phyloP scores from a whole-genome alignment of 1,140 invertebrate species.

The Drosophila pachea region DNA sequence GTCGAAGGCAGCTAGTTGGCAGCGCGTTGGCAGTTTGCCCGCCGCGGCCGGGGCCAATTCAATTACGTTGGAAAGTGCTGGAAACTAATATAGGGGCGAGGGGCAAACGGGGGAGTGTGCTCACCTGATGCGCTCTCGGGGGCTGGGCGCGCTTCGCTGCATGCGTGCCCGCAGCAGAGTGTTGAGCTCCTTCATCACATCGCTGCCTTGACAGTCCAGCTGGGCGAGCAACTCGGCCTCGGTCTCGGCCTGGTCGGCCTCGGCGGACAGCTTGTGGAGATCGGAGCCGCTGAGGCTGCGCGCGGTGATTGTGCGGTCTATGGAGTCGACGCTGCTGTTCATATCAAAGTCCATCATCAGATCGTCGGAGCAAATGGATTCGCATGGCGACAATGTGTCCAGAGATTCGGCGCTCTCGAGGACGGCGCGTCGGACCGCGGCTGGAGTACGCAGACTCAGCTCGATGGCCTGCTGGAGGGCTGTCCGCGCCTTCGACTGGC shows the following conservation, averaged over 20 bases:
- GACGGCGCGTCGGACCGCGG: conserved; percentile 59
- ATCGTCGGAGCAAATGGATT: conserved; percentile 89
- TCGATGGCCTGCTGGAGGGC: conserved; percentile 74
- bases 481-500: conserved; percentile 67
- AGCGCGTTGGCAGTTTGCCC: conserved; percentile 39
- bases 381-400: conserved; percentile 87
- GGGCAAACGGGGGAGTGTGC: conserved; percentile 22
- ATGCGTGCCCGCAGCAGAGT: conserved; percentile 48
- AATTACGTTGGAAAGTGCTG: conserved; percentile 46
- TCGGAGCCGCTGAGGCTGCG: conserved; percentile 79
- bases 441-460: conserved; percentile 76
- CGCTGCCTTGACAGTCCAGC: conserved; percentile 80
- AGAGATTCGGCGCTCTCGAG: conserved; percentile 83
- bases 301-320: conserved; percentile 79
- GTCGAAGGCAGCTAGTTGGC: conserved; percentile 48
- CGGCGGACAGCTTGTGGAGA: conserved; percentile 79
- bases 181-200: conserved; percentile 81
- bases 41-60: conserved; percentile 46
- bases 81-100: conserved; percentile 1
- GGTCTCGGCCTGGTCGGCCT: conserved; percentile 51
- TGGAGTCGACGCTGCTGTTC: conserved; percentile 86
- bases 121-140: conserved; percentile 67
- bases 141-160: conserved; percentile 49
- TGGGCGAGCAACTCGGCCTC: conserved; percentile 80
- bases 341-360: conserved; percentile 90